Evolutionary conservation across 2,113 vertebrate species (phyloP).

Genomic region (Psammodynastes pulverulentus): DNA sequence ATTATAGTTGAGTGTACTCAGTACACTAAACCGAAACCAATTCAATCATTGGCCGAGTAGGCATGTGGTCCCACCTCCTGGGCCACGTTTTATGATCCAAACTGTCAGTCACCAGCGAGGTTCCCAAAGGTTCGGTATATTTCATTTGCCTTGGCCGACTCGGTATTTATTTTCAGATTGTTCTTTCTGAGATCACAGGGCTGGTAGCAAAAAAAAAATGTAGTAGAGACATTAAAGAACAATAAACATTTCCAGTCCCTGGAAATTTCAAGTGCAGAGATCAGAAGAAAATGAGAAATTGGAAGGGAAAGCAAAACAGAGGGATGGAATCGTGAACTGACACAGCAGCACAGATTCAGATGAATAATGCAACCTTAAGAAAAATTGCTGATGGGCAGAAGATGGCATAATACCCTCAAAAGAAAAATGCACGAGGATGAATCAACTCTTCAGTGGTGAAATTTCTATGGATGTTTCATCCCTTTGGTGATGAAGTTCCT

Average conservation of each 20-base stretch:
- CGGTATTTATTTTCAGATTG: not conserved
- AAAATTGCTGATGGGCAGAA: not conserved
- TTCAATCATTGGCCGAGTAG: not conserved
- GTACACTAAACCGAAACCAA: not conserved
- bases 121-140: not conserved
- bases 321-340: not conserved
- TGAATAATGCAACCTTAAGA: slow-evolving; percentile 14
- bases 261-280: not conserved
- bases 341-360: not conserved
- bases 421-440: not conserved
- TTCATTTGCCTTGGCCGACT: not conserved
- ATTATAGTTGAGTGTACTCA: not conserved
- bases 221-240: not conserved
- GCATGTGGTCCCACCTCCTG: not conserved
- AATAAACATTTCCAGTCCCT: not conserved
- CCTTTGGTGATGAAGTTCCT: not conserved
- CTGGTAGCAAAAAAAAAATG: not conserved
- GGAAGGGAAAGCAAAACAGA: not conserved
- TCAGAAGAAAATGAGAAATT: not conserved
- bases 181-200: not conserved
- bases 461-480: too few species aligned
- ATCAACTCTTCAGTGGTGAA: not conserved
- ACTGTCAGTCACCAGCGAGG: not conserved
- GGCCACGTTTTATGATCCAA: not conserved
- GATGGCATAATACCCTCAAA: not conserved